Conservation (phyloP, 2,113 vertebrate species). For the Austrofundulus limnaeus region DNA sequence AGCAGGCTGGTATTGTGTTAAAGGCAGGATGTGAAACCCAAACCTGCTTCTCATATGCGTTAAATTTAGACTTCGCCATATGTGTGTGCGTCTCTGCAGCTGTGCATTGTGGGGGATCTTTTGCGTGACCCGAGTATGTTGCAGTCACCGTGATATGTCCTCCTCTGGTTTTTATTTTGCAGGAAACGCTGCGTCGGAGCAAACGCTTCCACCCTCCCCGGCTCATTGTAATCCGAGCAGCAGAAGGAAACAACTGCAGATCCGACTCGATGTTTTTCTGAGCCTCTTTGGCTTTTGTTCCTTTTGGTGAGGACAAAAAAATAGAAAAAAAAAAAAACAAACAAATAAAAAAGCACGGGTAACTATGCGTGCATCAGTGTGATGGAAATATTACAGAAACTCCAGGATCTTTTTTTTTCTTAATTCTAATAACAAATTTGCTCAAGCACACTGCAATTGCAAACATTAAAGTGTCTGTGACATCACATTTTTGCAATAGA, state of each 20-base stretch:
- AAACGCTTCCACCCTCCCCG: constrained; percentile 38
- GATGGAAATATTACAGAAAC: background rate
- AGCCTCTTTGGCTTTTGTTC: constrained; percentile 44
- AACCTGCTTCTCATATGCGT: background rate
- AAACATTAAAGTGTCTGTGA: no score
- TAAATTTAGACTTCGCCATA: background rate
- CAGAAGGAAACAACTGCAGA: constrained; percentile 71
- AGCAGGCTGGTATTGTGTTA: constrained; percentile 48
- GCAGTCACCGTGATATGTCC: constrained; percentile 4
- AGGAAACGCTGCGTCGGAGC: constrained; percentile 49
- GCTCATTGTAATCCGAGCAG: constrained; percentile 72
- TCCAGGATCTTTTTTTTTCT: no score
- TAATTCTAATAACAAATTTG: no score
- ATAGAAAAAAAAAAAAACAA: no score
- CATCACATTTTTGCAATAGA: no score
- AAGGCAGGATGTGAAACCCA: constrained; percentile 46
- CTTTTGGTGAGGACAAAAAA: constrained; percentile 20
- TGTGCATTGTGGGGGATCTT: constrained; percentile 34
- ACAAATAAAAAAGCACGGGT: constrained; percentile 66
- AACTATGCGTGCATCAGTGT: constrained; percentile 8
- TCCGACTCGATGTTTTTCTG: constrained; percentile 43
- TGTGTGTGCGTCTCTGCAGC: constrained; percentile 45
- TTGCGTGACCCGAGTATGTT: constrained; percentile 37
- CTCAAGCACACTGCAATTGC: no score
- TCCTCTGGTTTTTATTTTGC: constrained; percentile 40